Base-by-base conservation (phyloP, 2,888 invertebrate species). In the Torymus tubicola region DNA sequence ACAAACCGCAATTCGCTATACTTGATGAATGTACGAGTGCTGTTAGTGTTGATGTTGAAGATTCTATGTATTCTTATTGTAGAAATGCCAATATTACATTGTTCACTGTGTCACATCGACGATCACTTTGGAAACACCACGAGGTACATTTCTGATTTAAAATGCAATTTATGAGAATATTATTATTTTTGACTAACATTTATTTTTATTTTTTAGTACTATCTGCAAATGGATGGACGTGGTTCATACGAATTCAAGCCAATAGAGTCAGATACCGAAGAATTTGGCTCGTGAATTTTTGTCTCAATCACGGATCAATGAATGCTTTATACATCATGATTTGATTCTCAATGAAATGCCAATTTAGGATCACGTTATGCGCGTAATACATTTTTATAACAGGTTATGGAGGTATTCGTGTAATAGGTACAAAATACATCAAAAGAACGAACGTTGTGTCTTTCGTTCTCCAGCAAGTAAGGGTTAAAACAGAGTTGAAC, bases 1-100 rank as follows among this genome's bases (percentile, higher is more conserved):
- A 99, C 91, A 95, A 95, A 89, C 99, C 99, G 0, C 98, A 99
- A 92, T 99, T 99, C 92, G 99, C 99, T 13, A 99, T 99, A 87
- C 92, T 99, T 85, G 99, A 99, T 89, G 99, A 99, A 91, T 99
- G 99, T 90, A 99, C 99, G 0, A 98, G 98, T 90, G 99, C 99
- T 0, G 99, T 99, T 0, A 98, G 98, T 69, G 97, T 99, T 0
- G 99, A 99, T 90, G 99, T 99, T 0, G 99, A 99, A 90, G 98
- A 98, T 50, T 95, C 95, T 84, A 99, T 99, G 96, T 99, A 99
- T 89, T 95, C 96, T 86, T 97, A 98, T 91, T 98, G 98, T 88
- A 93, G 96, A 86, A 90, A 93, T 92, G 94, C 93, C 86, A 95
- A 95, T 78, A 99, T 99, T 88, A 98, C 99, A 0, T 92, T 99